A percentile compares a stretch with the other conserved stretches of the same genome.
These are phyloP conservation scores for Emys orbicularis DNA, from an alignment of 2,797 vertebrate species.

Conservation along the genomic window DNA sequence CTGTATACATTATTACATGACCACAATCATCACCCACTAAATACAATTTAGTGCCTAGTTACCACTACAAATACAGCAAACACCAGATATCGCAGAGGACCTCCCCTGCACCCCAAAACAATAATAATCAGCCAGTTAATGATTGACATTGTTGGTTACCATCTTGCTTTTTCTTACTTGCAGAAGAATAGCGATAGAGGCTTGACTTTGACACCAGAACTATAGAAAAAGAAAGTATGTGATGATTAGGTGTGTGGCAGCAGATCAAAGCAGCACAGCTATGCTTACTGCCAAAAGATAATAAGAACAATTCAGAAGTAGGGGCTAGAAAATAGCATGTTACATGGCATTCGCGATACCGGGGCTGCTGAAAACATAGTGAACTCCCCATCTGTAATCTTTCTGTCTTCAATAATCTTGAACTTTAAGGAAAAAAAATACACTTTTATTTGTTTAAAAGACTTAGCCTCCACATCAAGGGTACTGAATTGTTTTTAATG, in stretches of 20 bases:
- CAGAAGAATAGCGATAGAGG: background rate
- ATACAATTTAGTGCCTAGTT: background rate
- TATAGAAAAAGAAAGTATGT: background rate
- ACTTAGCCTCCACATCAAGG: background rate
- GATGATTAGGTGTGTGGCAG: background rate
- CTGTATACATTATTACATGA: background rate
- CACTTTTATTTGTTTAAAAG: background rate
- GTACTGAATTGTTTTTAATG: background rate
- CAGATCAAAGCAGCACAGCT: conserved; percentile 19
- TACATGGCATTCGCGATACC: background rate
- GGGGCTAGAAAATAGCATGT: background rate
- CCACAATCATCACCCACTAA: background rate
- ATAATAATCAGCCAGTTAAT: background rate
- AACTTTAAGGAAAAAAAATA: background rate
- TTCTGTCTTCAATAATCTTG: accelerated
- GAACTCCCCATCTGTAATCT: background rate
- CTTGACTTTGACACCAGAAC: background rate
- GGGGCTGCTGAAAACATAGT: background rate
- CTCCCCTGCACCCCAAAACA: background rate
- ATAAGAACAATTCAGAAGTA: background rate
- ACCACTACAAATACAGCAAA: background rate
- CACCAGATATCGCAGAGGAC: background rate
- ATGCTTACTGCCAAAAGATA: background rate
- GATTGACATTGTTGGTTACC: background rate
- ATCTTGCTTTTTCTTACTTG: background rate